Evolutionary conservation across 2,888 invertebrate species (phyloP).

Genomic region (Oxystoma pomonae): DNA sequence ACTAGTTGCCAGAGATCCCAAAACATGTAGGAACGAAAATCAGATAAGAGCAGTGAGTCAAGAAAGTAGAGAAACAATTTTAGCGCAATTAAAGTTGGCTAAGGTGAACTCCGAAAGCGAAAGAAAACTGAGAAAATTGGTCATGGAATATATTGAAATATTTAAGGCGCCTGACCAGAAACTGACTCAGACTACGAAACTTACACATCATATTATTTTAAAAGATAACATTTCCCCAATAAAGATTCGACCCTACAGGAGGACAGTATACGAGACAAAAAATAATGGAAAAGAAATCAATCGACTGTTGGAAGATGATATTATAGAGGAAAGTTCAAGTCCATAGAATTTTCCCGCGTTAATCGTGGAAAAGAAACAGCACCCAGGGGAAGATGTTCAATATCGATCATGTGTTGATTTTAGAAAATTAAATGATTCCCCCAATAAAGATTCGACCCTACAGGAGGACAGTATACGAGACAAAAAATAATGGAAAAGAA

Average conservation of each 20-base stretch:
- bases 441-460: constrained; percentile 9
- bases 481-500: neutral
- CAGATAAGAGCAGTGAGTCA: neutral
- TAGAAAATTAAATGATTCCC: constrained; percentile 17
- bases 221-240: constrained; percentile 7
- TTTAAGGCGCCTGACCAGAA: constrained; percentile 10
- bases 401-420: constrained; percentile 25
- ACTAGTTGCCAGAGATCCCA: constrained; percentile 3
- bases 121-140: neutral
- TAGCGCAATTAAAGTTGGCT: constrained; percentile 3
- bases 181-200: constrained; percentile 4
- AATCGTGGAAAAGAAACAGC: constrained; percentile 31
- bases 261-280: neutral
- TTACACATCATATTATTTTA: constrained; percentile 6
- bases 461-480: neutral
- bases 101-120: neutral
- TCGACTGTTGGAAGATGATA: neutral
- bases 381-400: constrained; percentile 16
- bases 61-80: neutral
- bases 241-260: constrained; percentile 7
- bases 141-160: constrained; percentile 8
- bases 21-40: neutral
- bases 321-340: constrained; percentile 21
- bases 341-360: constrained; percentile 39
- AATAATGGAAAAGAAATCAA: neutral